phyloP scores from a whole-genome alignment of 30 jellyfish, hydroid and myxozoan species.

The Cassiopea xamachana region DNA sequence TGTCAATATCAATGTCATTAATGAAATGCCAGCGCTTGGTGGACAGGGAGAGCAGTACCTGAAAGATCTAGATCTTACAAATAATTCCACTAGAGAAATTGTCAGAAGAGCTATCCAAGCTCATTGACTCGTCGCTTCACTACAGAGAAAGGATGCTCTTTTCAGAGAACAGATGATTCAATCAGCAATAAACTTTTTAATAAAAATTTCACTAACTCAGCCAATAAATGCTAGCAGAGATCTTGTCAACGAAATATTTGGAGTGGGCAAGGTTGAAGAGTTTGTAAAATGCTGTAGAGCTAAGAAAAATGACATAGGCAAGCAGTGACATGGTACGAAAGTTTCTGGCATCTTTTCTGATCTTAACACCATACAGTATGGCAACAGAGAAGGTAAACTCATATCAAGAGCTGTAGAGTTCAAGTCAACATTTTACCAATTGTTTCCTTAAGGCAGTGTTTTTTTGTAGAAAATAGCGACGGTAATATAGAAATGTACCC shows the following conservation, averaged over 20 bases:
- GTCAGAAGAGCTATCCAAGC: conserved; percentile 24
- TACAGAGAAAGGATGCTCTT: conserved; percentile 18
- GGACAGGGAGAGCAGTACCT: conserved; percentile 38
- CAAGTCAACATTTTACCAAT: no score
- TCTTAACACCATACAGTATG: no score
- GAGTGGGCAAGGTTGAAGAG: conserved; percentile 1
- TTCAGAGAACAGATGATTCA: conserved; percentile 30
- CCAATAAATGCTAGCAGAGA: conserved; percentile 3
- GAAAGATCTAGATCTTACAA: neutral
- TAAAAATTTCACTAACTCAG: conserved; percentile 17
- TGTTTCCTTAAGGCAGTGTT: no score
- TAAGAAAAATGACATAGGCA: neutral
- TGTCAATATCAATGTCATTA: conserved; percentile 34
- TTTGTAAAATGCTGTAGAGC: neutral
- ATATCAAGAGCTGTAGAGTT: no score
- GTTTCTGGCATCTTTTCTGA: no score
- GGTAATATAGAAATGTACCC: no score
- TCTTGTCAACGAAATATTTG: neutral
- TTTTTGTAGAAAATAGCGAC: no score
- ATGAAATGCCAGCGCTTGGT: conserved; percentile 50
- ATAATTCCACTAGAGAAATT: neutral
- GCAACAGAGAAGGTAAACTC: no score
- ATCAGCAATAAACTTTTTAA: conserved; percentile 36
- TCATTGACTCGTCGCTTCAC: conserved; percentile 32
- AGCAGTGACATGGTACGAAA: neutral